phyloP scores from a whole-genome alignment of 30 jellyfish, hydroid and myxozoan species.

The Hydra vulgaris region DNA sequence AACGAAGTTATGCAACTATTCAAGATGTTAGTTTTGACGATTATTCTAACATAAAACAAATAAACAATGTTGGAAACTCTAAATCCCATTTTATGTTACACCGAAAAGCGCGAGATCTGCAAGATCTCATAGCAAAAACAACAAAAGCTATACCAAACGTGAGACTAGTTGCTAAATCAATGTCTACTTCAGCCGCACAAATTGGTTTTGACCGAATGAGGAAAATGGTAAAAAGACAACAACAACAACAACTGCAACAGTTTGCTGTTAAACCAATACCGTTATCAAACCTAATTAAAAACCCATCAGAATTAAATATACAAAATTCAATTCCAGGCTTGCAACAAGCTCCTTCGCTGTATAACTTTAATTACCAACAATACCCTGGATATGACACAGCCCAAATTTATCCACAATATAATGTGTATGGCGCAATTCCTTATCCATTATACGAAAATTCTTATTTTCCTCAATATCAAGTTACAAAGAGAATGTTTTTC shows the following conservation, averaged over 20 bases:
- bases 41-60: too few relatives aligned
- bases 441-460: not conserved
- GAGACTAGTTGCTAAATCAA: not conserved
- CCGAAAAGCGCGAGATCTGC: constrained; percentile 20
- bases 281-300: not conserved
- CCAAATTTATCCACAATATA: not conserved
- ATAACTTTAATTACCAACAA: constrained; percentile 1
- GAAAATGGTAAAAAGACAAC: constrained; percentile 24
- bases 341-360: not conserved
- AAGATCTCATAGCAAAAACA: constrained; percentile 21
- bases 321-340: not conserved
- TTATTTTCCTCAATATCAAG: constrained; percentile 12
- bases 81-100: not conserved
- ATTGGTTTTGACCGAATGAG: constrained; percentile 21
- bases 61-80: not conserved
- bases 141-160: constrained; percentile 16
- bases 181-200: constrained; percentile 28
- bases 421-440: not conserved
- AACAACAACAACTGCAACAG: constrained; percentile 17
- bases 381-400: constrained; percentile 14
- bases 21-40: not conserved
- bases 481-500: constrained; percentile 1
- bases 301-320: not conserved
- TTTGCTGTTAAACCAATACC: constrained; percentile 7
- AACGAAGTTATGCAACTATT: not conserved